These are phyloP conservation scores for Liasis olivaceus DNA, from an alignment of 2,797 vertebrate species.

Conservation along the genomic window DNA sequence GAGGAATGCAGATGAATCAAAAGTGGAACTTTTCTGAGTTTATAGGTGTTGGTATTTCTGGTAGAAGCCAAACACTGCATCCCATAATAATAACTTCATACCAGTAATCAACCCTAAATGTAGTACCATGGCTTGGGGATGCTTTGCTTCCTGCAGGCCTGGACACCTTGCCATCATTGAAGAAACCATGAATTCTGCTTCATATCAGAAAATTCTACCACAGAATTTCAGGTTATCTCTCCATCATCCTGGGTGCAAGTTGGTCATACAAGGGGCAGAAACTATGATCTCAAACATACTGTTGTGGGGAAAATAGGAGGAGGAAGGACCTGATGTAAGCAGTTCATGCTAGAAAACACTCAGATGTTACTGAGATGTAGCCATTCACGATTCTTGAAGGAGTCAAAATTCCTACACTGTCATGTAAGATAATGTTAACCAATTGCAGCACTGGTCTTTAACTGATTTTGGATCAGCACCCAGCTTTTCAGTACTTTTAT, in stretches of 20 bases:
- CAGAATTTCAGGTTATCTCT: background rate
- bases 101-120: background rate
- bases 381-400: background rate
- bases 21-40: background rate
- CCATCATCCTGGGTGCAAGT: background rate
- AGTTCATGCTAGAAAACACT: background rate
- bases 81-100: background rate
- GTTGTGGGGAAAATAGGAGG: too few species aligned
- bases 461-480: background rate
- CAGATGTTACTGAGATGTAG: background rate
- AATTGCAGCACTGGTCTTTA: background rate
- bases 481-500: background rate
- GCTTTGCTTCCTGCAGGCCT: background rate
- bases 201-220: background rate
- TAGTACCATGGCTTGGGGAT: background rate
- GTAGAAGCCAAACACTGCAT: background rate
- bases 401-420: background rate
- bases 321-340: background rate
- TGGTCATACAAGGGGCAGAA: background rate
- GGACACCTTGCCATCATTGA: background rate
- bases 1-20: background rate
- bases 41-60: background rate
- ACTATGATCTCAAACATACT: background rate
- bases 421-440: background rate
- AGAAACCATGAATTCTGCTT: background rate